Conservation (phyloP, 2,888 invertebrate genomes). For the Rhagophthalmus giganteus region DNA sequence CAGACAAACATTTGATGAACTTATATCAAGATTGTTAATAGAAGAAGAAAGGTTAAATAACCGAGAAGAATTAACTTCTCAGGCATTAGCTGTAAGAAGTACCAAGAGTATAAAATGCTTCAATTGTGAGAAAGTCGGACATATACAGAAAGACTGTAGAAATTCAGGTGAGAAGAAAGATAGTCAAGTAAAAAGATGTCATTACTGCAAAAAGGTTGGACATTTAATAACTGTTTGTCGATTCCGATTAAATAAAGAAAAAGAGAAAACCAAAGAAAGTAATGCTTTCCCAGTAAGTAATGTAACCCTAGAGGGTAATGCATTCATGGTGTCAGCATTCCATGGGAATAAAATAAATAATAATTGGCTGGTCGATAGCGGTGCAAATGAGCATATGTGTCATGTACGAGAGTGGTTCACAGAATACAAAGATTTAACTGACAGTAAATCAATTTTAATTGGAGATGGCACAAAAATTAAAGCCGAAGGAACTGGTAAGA, state of each 20-base stretch:
- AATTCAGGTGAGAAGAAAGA: not conserved
- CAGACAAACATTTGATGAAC: constrained; percentile 32
- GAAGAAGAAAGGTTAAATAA: constrained; percentile 35
- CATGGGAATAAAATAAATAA: not conserved
- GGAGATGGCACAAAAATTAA: constrained; percentile 6
- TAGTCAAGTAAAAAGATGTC: too few species aligned
- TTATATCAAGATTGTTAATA: constrained; percentile 31
- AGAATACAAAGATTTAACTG: constrained; percentile 4
- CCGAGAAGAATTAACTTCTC: too few species aligned
- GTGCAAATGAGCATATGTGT: too few species aligned
- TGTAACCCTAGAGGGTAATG: not conserved
- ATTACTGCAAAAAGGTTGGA: not conserved
- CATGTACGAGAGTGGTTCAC: constrained; percentile 25
- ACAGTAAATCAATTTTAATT: not conserved
- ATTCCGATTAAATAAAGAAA: not conserved
- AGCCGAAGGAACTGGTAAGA: constrained; percentile 1
- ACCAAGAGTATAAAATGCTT: not conserved
- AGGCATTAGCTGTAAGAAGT: not conserved
- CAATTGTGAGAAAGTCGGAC: not conserved
- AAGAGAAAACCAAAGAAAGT: not conserved
- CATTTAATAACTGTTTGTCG: not conserved
- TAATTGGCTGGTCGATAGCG: not conserved
- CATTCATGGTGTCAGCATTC: not conserved
- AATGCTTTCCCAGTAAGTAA: too few species aligned
- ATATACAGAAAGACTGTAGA: not conserved